Percentiles rank a stretch among this genome's conserved stretches.
Conservation (phyloP, 1,140 invertebrate species). For the Anadara kagoshimensis region DNA sequence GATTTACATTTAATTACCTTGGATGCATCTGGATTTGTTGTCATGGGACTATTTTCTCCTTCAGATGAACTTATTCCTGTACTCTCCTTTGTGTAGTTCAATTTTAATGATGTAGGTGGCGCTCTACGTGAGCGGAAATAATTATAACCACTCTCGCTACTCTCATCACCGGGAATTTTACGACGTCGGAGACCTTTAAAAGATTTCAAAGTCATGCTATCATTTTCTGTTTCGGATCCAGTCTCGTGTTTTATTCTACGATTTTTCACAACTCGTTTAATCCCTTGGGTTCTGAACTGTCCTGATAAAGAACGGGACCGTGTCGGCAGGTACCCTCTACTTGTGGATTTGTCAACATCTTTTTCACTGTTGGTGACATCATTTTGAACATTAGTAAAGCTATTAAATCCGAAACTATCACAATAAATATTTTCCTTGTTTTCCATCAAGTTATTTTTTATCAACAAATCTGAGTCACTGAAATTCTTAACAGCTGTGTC, state of each 20-base stretch:
- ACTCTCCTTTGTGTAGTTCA: not conserved
- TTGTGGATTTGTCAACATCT: too few relatives aligned
- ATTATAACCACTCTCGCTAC: conserved; percentile 4
- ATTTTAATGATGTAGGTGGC: not conserved
- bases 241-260: conserved; percentile 29
- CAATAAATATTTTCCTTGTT: too few relatives aligned
- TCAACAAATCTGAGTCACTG: too few relatives aligned
- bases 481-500: too few relatives aligned
- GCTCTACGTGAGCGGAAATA: conserved; percentile 4
- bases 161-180: conserved; percentile 11
- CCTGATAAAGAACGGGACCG: too few relatives aligned
- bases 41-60: conserved; percentile 1
- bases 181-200: conserved; percentile 26
- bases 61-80: not conserved
- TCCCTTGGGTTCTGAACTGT: not conserved
- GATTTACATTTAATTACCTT: not conserved
- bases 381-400: too few relatives aligned
- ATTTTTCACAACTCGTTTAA: not conserved
- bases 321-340: too few relatives aligned
- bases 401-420: too few relatives aligned
- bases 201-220: conserved; percentile 14
- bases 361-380: too few relatives aligned
- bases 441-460: too few relatives aligned
- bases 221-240: conserved; percentile 38
- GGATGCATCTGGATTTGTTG: not conserved